These are phyloP conservation scores for Penaeus monodon DNA, from an alignment of 2,888 invertebrate genomes.

Conservation along the genomic window DNA sequence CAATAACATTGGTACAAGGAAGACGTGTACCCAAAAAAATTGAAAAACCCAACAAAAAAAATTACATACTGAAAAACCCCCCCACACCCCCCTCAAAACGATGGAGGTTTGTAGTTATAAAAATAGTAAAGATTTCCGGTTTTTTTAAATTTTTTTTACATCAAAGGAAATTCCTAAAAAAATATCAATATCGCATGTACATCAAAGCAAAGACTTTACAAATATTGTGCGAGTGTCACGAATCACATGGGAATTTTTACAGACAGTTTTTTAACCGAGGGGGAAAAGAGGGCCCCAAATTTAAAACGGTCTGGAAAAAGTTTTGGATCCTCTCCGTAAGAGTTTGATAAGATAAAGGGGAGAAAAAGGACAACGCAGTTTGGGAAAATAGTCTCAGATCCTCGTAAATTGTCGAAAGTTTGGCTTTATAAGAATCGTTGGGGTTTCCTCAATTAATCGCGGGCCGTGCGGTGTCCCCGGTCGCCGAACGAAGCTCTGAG, in stretches of 20 bases:
- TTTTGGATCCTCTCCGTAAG: conserved; percentile 63
- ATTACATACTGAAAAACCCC: too few relatives aligned
- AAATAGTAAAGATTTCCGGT: too few relatives aligned
- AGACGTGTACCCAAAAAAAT: too few relatives aligned
- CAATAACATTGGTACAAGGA: too few relatives aligned
- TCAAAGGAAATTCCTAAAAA: too few relatives aligned
- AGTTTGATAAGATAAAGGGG: conserved; percentile 65
- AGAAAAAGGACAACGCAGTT: conserved; percentile 64
- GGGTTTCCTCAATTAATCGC: conserved; percentile 49
- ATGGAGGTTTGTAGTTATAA: too few relatives aligned
- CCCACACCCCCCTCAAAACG: too few relatives aligned
- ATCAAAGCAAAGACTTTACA: too few relatives aligned
- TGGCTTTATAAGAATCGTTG: conserved; percentile 53
- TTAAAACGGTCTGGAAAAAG: conserved; percentile 63
- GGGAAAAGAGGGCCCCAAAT: conserved; percentile 57
- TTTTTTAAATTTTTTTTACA: too few relatives aligned
- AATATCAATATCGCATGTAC: too few relatives aligned
- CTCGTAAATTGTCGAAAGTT: conserved; percentile 57
- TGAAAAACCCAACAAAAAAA: too few relatives aligned
- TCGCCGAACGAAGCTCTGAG: conserved; percentile 39
- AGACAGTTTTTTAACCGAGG: conserved; percentile 45
- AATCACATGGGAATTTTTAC: neutral
- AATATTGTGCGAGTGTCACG: too few relatives aligned
- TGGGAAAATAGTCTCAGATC: conserved; percentile 65
- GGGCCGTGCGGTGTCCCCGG: conserved; percentile 5